These are phyloP conservation scores for Sesia bembeciformis DNA, from an alignment of 2,888 invertebrate genomes.

Conservation along the genomic window DNA sequence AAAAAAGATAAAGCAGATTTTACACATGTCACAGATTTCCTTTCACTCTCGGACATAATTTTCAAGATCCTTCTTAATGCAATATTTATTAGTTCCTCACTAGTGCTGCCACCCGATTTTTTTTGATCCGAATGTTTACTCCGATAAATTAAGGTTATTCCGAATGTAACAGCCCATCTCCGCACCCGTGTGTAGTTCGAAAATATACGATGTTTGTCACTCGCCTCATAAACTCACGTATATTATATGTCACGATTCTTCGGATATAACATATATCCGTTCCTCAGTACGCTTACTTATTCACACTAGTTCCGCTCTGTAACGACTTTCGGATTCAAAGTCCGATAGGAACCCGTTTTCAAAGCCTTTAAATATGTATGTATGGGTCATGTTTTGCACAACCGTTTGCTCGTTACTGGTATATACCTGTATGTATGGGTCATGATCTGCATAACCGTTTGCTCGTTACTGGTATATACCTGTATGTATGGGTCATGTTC, in stretches of 20 bases:
- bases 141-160: too few species aligned
- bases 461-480: too few species aligned
- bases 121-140: too few species aligned
- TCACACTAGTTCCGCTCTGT: not conserved
- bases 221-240: not conserved
- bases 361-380: not conserved
- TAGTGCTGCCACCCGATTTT: too few species aligned
- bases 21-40: too few species aligned
- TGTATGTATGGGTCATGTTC: not conserved
- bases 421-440: too few species aligned
- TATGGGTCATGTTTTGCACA: not conserved
- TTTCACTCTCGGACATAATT: too few species aligned
- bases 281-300: not conserved
- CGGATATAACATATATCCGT: not conserved
- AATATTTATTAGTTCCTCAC: too few species aligned
- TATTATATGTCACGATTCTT: not conserved
- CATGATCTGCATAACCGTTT: too few species aligned
- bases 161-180: not conserved
- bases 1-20: too few species aligned
- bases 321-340: not conserved
- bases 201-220: not conserved
- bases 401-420: not conserved
- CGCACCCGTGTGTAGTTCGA: not conserved
- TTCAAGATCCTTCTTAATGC: too few species aligned
- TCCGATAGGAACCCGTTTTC: not conserved